Base-by-base conservation (phyloP, 2,888 invertebrate species). In the Scaptomyza cyrtandrae region DNA sequence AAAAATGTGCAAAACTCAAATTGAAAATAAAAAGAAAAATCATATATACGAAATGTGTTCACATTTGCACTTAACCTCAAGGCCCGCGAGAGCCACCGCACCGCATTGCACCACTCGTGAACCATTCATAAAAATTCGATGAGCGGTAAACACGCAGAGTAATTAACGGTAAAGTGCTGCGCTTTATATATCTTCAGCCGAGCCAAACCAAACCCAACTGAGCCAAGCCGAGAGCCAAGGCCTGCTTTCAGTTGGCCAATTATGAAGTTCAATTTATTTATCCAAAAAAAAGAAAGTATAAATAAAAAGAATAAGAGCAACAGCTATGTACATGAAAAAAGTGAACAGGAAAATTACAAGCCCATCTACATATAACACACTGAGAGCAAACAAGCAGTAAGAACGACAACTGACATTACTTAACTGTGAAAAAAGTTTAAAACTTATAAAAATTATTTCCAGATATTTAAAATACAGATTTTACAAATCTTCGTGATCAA, bases 61-160 rank as follows among this genome's bases (percentile, higher is more conserved):
- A 75, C 70, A 86, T 84, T 83, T 77, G 65, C 79, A 84, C 78
- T 83, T 80, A 86, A 80, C 72, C 78, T 57, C 80, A 73, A 76
- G 64, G 64, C 67, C 61, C 57, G 49, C 50, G 33, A 13, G 39
- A 56, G 45, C 57, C 35, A 35, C n/a, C 27, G 45, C 13, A 9
- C 29, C 5, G 13, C 31, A 48, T 14, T 52, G 64, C 56, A 46
- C 11, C 49, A 49, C 33, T 6, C 13, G n/a, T 11, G 61, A 69
- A n/a, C 66, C 79, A 78, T 76, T 86, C 85, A 86, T 85, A 71
- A 85, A 86, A 82, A 76, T 80, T 80, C 85, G 82, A 87, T 86
- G 85, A 82, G 86, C 85, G 79, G 82, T 80, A 84, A 86, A 78
- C 86, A 85, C 82, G 82, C 85, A 73, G 82, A 85, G 85, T 86